A percentile compares a stretch with the other conserved stretches of the same genome.
These are phyloP conservation scores for Syngnathus typhle DNA, from an alignment of 2,113 vertebrate genomes.

Conservation along the genomic window DNA sequence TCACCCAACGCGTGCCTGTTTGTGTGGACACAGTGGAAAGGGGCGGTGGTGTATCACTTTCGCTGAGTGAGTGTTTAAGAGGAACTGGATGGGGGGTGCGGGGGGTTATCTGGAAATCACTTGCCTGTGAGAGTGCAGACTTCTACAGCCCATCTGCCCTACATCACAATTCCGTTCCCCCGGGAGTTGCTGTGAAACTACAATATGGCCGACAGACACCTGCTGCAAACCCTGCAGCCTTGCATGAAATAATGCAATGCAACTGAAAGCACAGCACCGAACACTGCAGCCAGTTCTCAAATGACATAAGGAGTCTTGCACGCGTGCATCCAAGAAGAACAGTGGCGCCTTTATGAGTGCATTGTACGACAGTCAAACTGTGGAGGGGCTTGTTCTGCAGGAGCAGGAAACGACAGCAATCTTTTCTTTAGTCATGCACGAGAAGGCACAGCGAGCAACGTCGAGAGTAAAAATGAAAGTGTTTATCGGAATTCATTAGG, in stretches of 20 bases:
- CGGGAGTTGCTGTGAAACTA: slow-evolving; percentile 33
- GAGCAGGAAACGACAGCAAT: slow-evolving; percentile 29
- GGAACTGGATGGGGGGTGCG: slow-evolving; percentile 2
- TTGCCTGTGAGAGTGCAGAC: slow-evolving; percentile 33
- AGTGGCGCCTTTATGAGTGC: slow-evolving; percentile 40
- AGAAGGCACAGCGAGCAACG: slow-evolving; percentile 25
- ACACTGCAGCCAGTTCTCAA: background rate
- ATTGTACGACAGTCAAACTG: slow-evolving; percentile 33
- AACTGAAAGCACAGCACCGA: background rate
- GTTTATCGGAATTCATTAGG: slow-evolving; percentile 13
- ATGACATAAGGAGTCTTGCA: slow-evolving; percentile 18
- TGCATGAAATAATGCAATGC: background rate
- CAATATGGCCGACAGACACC: slow-evolving; percentile 44
- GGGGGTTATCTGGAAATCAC: slow-evolving; percentile 46
- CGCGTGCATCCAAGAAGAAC: slow-evolving; percentile 18
- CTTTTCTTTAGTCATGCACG: slow-evolving; percentile 36
- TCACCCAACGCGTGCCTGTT: slow-evolving; percentile 51
- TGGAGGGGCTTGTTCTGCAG: slow-evolving; percentile 43
- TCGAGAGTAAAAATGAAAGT: slow-evolving; percentile 23
- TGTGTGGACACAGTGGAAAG: slow-evolving; percentile 24
- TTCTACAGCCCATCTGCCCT: slow-evolving; percentile 59
- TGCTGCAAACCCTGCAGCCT: slow-evolving; percentile 46
- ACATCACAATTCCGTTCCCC: slow-evolving; percentile 22
- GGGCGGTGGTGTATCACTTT: slow-evolving; percentile 39
- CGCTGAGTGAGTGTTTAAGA: slow-evolving; percentile 26